Evolutionary conservation across 2,113 vertebrate genomes (phyloP), one percentile per base, ranked within the genome.

Genomic region (Pionites leucogaster): DNA sequence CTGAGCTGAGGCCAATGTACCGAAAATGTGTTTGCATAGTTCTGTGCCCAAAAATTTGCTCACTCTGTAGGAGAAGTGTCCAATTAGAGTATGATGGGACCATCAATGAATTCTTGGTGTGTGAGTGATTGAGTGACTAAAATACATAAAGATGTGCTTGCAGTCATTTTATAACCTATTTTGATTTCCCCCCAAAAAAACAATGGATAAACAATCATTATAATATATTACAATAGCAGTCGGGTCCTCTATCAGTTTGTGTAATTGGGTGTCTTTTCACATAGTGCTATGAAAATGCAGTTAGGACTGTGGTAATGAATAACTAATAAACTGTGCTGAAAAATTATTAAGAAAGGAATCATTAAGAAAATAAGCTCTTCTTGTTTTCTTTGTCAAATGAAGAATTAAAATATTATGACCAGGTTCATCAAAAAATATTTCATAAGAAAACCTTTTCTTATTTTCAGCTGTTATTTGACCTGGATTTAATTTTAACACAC

Each of bases 391-490:
- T 75, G 11, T 71, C 10, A 86, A 88, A 90, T 25, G 1, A 72
- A 79, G 67, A 86, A 42, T 25, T 67, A 24, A 44, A 57, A 29
- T 17, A 57, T 0, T 1, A 57, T 24, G 7, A 41, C 11, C 12
- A 44, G 1, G 1, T 62, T 72, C 22, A 46, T 49, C 0, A 33
- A 64, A 85, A 88, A 47, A 52, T 4, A 67, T 25, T 39, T 76
- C 1, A 27, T 77, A 62, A 62, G 20, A 74, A 86, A 83, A 9
- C 1, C 1, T 1, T 80, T 76, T 0, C 1, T 74, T 57, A n/a
- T 65, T 93, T 93, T 88, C 62, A 57, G 19, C 17, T 62, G 3
- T 13, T 84, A 55, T 59, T 86, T 62, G 33, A 77, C 18, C 44
- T 64, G 39, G 76, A 47, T 35, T 25, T 57, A 2, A 24, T 80